Evolutionary conservation across 1,140 invertebrate genomes (phyloP), one percentile per base, ranked within the genome.

Genomic region (Procambarus virginalis): DNA sequence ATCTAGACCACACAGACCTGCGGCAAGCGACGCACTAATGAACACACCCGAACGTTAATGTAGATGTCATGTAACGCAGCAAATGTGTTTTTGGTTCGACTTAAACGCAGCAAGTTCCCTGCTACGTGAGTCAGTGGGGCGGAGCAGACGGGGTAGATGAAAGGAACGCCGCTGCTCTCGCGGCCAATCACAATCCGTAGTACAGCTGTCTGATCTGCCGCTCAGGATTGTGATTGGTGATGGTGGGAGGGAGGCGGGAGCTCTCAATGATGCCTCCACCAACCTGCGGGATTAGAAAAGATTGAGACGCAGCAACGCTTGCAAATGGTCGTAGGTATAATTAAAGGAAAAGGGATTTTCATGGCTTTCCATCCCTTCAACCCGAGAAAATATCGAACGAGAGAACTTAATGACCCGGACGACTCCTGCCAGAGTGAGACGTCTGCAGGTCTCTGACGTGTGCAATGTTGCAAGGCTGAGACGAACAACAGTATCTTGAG

Each of bases 281-380:
- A 88, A 81, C 79, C 86, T 88, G 45, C 55, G 86, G 81, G 75
- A 88, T 88, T 82, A 88, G 64, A 83, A 51, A 76, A 73, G 64
- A 46, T 17, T 45, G 34, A 64, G 55, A n/a, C 83, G 46, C 55
- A 88, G 86, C 64, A 55, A 82, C 49, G 60, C 79, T 88, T 88
- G 86, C 86, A 88, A 88, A 88, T 88, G 86, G 86, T 88, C 82
- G 78, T 70, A 64, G 75, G 75, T 9, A 75, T 87, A 87, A 87
- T 88, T 88, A 88, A 88, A 77, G 78, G 17, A 83, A 49, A 45
- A 45, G 46, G 68, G 22, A 83, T 60, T n/a, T 83, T 46, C 80
- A 45, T 83, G 58, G 45, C 75, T 58, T n/a, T n/a, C n/a, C n/a
- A n/a, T n/a, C n/a, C n/a, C n/a, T n/a, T n/a, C n/a, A n/a, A n/a